Percentiles rank a stretch among this genome's conserved stretches.
Evolutionary conservation across 2,113 vertebrate species (phyloP).

Genomic region (Dasyornis broadbenti): DNA sequence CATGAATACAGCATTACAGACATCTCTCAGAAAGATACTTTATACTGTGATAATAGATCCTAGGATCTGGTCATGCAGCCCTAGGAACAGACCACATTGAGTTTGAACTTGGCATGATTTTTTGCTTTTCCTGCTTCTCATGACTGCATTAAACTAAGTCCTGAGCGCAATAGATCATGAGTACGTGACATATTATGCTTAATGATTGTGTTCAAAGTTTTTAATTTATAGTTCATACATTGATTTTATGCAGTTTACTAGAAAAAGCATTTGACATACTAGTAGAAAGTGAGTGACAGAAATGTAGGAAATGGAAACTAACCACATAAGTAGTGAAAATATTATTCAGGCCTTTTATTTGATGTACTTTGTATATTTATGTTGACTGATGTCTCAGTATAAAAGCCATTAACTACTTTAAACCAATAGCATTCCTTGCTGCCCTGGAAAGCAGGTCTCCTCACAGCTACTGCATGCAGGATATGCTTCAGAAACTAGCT

Average conservation of each 20-base stretch:
- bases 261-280: neutral
- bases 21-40: neutral
- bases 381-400: neutral
- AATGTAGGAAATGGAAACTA: neutral
- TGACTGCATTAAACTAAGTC: neutral
- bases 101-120: neutral
- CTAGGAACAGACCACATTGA: neutral
- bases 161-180: no score
- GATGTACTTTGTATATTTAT: neutral
- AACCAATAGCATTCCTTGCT: neutral
- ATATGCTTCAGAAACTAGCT: neutral
- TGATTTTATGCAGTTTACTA: neutral
- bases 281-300: neutral
- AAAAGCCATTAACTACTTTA: neutral
- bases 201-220: neutral
- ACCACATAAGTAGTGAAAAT: neutral
- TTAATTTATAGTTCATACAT: neutral
- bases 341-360: neutral
- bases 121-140: neutral
- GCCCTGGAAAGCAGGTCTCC: neutral
- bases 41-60: neutral
- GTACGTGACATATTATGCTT: neutral
- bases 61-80: neutral
- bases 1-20: neutral
- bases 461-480: neutral